A percentile compares a stretch with the other conserved stretches of the same genome.
Conservation (phyloP, 2,113 vertebrate genomes). For the Tachycineta bicolor region DNA sequence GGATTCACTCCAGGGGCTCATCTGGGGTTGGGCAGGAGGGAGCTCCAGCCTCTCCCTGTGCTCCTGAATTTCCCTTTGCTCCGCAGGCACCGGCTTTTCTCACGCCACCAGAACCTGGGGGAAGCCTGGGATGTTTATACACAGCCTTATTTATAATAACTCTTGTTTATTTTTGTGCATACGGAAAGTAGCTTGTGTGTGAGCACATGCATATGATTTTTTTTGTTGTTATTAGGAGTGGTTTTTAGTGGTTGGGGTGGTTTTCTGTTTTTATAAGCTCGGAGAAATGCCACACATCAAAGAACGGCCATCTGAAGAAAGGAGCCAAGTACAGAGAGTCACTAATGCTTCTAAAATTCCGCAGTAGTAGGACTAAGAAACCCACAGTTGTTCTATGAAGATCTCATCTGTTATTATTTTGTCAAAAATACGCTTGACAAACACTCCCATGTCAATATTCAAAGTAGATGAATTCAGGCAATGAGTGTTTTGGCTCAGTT, state of each 20-base stretch:
- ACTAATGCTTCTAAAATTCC: neutral
- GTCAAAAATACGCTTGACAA: neutral
- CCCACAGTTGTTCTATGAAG: accelerated
- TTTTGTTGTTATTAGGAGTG: neutral
- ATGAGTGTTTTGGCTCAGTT: neutral
- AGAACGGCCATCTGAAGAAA: neutral
- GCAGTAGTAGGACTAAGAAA: neutral
- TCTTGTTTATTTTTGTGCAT: neutral
- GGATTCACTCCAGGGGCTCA: neutral
- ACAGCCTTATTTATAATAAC: neutral
- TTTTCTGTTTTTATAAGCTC: neutral
- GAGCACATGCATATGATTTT: neutral
- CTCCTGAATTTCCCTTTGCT: neutral
- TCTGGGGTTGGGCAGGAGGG: neutral
- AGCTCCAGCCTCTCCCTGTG: accelerated
- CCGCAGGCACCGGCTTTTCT: neutral
- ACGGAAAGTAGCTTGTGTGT: neutral
- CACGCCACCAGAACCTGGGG: neutral
- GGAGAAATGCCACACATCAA: neutral
- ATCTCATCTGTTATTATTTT: neutral
- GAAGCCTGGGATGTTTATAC: neutral
- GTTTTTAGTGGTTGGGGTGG: neutral
- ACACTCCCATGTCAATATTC: neutral
- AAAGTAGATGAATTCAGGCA: neutral
- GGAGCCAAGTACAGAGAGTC: neutral